Percentiles rank a stretch among this genome's conserved stretches.
Conservation (phyloP, 2,888 invertebrate genomes). For the Eilema depressum region DNA sequence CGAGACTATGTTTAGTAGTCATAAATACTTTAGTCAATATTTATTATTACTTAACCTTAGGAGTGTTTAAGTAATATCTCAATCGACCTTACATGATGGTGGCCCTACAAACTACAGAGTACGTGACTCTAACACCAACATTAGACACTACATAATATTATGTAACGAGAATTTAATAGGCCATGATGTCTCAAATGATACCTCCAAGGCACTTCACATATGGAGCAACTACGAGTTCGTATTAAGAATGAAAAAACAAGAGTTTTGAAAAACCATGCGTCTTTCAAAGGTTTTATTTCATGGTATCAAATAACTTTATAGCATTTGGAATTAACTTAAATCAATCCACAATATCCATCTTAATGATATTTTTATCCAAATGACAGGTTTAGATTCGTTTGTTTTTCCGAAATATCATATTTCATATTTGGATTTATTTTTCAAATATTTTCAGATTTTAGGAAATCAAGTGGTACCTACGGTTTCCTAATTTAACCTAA, state of each 20-base stretch:
- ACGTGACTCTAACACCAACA: constrained; percentile 46
- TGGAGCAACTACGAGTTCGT: neutral
- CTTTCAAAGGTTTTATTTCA: neutral
- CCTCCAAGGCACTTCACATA: constrained; percentile 26
- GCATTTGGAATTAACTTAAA: neutral
- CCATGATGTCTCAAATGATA: constrained; percentile 36
- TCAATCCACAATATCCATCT: neutral
- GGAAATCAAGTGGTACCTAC: neutral
- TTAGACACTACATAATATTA: constrained; percentile 59
- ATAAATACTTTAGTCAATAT: neutral
- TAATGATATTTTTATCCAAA: no score
- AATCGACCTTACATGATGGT: constrained; percentile 31
- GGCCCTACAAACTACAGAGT: constrained; percentile 30
- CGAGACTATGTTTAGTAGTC: neutral
- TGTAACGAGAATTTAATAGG: constrained; percentile 74
- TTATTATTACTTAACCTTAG: constrained; percentile 7
- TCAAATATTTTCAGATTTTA: no score
- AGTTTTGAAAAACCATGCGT: neutral
- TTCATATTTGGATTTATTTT: neutral
- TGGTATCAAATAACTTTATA: neutral
- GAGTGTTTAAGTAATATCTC: constrained; percentile 3
- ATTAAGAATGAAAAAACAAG: no score
- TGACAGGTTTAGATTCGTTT: neutral
- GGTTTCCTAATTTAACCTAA: neutral
- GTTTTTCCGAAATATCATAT: neutral